Base-by-base conservation (phyloP, 1,140 invertebrate species). In the Grapholita molesta region DNA sequence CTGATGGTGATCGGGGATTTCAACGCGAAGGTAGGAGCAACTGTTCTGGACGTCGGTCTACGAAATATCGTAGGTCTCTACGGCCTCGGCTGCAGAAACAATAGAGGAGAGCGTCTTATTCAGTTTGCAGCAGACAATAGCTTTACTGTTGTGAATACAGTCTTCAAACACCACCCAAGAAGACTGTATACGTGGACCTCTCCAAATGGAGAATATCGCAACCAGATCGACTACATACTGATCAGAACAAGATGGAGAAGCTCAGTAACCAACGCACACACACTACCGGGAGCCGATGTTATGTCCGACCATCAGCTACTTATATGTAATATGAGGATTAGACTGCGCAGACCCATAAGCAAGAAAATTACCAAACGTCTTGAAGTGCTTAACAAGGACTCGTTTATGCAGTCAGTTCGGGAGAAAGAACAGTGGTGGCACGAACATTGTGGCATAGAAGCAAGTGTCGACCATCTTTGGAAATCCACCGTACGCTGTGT, bases 11-110 rank as follows among this genome's bases (percentile, higher is more conserved):
- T 71, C 7, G 77, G 72, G 8, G 74, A 79, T 38, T 71, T 74
- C 9, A 79, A 76, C 32, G 68, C 74, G 0, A 78, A 78, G 64
- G 28, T 78, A 4, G 76, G 76, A n/a, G 12, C 7, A 5, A 69
- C 68, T 15, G n/a, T 24, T 7, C 3, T 38, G 12, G 65, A 73
- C 23, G 12, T 21, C 0, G 30, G 70, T 15, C 28, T 70, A 28
- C 4, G 70, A 0, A 66, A 53, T 35, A n/a, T 42, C 9, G 68
- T 67, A n/a, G 70, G 70, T 0, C 68, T 57, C 18, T 73, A 68
- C 48, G 74, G 74, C 11, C 25, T 73, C 0, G 74, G 74, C 6
- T 2, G 8, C n/a, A 15, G 67, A 7, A 72, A 72, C 30, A 33
- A 48, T 3, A 57, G 71, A 48, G 71, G 71, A 3, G 66, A 67